phyloP scores from a whole-genome alignment of 2,888 invertebrate species.

The Heliconius ethilla region DNA sequence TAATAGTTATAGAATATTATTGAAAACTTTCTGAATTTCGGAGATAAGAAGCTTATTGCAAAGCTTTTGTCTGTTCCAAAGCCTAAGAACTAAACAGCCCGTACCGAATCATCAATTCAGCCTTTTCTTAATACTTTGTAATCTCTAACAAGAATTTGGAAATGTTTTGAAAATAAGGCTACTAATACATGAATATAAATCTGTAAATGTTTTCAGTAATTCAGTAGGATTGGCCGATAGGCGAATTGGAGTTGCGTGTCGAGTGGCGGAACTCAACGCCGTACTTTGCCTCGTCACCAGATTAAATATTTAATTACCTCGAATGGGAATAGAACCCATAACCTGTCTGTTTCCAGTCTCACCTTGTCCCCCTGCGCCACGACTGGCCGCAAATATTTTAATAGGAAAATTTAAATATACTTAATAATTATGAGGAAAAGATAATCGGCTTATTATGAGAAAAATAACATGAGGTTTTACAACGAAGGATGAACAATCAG shows the following conservation, averaged over 20 bases:
- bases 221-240: too few species aligned
- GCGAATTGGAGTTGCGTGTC: not conserved
- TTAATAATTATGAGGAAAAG: too few species aligned
- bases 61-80: constrained; percentile 18
- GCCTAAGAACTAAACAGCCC: constrained; percentile 18
- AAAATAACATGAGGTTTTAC: too few species aligned
- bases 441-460: too few species aligned
- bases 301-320: not conserved
- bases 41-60: constrained; percentile 27
- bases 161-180: constrained; percentile 3
- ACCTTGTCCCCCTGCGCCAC: too few species aligned
- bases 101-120: constrained; percentile 18
- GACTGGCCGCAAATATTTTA: too few species aligned
- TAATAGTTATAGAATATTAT: not conserved
- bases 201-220: not conserved
- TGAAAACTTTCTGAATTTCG: constrained; percentile 21
- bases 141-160: constrained; percentile 23
- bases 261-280: not conserved
- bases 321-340: too few species aligned
- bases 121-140: constrained; percentile 29
- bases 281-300: not conserved
- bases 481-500: too few species aligned
- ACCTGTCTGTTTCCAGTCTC: too few species aligned
- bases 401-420: too few species aligned
- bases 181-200: not conserved